Conservation (phyloP, 2,888 invertebrate species). For the Mechanitis mazaeus region DNA sequence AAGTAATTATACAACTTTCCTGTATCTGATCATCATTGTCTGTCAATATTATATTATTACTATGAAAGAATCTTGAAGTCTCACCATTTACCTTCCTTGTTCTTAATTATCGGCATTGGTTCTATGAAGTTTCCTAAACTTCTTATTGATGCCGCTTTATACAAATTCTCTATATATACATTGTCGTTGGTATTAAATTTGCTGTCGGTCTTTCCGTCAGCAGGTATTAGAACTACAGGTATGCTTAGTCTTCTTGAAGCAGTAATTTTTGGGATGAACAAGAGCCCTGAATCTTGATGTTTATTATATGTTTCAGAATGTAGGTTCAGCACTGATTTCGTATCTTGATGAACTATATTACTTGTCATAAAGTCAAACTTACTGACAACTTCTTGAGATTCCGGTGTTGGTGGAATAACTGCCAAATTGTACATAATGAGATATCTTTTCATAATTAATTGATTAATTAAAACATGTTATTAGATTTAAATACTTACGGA, state of each 20-base stretch:
- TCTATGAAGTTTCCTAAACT: constrained; percentile 68
- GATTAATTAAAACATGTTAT: no score
- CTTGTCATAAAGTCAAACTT: constrained; percentile 54
- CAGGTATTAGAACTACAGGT: constrained; percentile 62
- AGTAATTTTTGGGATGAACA: constrained; percentile 57
- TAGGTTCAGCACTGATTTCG: constrained; percentile 63
- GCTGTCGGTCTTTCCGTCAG: constrained; percentile 46
- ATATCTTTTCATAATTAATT: neutral
- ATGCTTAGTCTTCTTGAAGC: constrained; percentile 62
- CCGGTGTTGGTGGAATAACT: constrained; percentile 71
- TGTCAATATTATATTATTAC: neutral
- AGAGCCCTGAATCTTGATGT: constrained; percentile 44
- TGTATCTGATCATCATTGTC: neutral
- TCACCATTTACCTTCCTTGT: constrained; percentile 72
- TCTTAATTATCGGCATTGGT: constrained; percentile 69
- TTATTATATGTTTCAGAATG: constrained; percentile 44
- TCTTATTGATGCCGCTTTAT: constrained; percentile 66
- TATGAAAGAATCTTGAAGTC: constrained; percentile 17
- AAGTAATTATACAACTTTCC: no score
- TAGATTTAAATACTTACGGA: constrained; percentile 51
- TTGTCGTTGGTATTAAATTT: constrained; percentile 67
- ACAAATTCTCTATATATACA: constrained; percentile 65
- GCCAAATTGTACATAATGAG: constrained; percentile 31
- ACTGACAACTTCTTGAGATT: constrained; percentile 47
- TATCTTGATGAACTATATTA: constrained; percentile 31